Conservation (phyloP, 2,888 invertebrate genomes). For the Lycocerus yunnanus region DNA sequence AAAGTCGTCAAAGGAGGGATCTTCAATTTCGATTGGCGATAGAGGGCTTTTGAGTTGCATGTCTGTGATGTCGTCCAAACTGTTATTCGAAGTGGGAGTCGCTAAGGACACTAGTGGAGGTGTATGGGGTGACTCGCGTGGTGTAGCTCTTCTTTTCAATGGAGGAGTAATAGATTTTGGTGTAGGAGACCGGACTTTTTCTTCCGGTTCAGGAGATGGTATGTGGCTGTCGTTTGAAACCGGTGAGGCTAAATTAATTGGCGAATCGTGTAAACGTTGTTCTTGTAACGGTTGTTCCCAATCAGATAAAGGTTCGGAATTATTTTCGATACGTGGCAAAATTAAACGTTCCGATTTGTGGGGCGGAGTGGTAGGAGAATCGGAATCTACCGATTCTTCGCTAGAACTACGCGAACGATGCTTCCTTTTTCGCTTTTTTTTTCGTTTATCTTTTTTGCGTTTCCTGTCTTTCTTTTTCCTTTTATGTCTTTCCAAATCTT, state of each 20-base stretch:
- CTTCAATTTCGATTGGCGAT: slow-evolving; percentile 46
- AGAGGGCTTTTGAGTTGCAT: slow-evolving; percentile 18
- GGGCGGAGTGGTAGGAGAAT: slow-evolving; percentile 64
- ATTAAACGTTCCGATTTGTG: slow-evolving; percentile 14
- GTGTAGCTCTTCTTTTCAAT: slow-evolving; percentile 37
- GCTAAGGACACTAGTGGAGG: slow-evolving; percentile 51
- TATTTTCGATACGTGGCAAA: slow-evolving; percentile 40
- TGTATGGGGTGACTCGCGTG: slow-evolving; percentile 70
- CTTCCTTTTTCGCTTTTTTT: slow-evolving; percentile 71
- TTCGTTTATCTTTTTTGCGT: slow-evolving; percentile 71
- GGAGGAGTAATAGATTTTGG: slow-evolving; percentile 58
- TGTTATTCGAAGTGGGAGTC: slow-evolving; percentile 20
- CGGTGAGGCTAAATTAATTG: slow-evolving; percentile 50
- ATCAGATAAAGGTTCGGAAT: slow-evolving; percentile 47
- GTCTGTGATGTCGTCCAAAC: slow-evolving; percentile 35
- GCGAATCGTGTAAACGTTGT: slow-evolving; percentile 36
- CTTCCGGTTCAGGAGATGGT: slow-evolving; percentile 49
- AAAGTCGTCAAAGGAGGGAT: slow-evolving; percentile 29
- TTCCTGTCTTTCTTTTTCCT: slow-evolving; percentile 74
- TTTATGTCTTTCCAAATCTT: slow-evolving; percentile 55
- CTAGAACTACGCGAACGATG: slow-evolving; percentile 72
- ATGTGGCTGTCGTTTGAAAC: slow-evolving; percentile 55
- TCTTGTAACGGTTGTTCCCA: slow-evolving; percentile 48
- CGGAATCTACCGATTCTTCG: slow-evolving; percentile 67
- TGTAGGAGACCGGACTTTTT: slow-evolving; percentile 40